Percentiles rank a stretch among this genome's conserved stretches.
phyloP scores from a whole-genome alignment of 2,888 invertebrate species.

The Callimorpha dominula region DNA sequence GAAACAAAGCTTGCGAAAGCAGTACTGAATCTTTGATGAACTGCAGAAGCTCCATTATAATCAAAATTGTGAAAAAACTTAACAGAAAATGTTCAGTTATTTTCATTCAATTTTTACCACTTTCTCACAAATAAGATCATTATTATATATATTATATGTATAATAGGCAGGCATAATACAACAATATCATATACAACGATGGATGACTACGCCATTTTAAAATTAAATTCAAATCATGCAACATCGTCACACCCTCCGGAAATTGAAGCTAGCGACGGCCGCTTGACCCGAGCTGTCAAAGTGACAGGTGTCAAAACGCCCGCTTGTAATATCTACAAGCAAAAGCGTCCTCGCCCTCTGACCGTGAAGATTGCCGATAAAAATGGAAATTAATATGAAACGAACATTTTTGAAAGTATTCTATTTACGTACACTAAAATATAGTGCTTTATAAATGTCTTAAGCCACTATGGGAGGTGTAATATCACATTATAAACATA shows the following conservation, averaged over 20 bases:
- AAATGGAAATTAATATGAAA: constrained; percentile 42
- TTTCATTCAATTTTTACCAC: neutral
- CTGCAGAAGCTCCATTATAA: neutral
- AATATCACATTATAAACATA: neutral
- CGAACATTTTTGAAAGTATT: neutral
- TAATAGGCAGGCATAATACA: constrained; percentile 2
- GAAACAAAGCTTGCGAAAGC: constrained; percentile 5
- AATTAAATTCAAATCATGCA: constrained; percentile 79
- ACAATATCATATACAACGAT: constrained; percentile 26
- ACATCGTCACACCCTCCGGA: constrained; percentile 71
- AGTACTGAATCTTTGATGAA: constrained; percentile 20
- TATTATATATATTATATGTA: neutral
- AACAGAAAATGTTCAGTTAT: neutral
- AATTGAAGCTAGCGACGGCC: constrained; percentile 76
- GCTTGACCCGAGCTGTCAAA: constrained; percentile 76
- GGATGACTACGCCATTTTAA: constrained; percentile 55
- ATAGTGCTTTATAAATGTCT: neutral
- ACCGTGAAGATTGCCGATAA: constrained; percentile 52
- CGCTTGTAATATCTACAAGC: constrained; percentile 56
- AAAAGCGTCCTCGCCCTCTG: constrained; percentile 36
- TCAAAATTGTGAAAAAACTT: neutral
- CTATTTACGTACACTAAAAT: neutral
- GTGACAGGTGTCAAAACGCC: constrained; percentile 78
- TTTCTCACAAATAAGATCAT: neutral
- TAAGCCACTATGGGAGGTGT: neutral